Percentiles rank a stretch among this genome's conserved stretches.
Conservation (phyloP, 2,888 invertebrate genomes). For the Drosophila infuscata region DNA sequence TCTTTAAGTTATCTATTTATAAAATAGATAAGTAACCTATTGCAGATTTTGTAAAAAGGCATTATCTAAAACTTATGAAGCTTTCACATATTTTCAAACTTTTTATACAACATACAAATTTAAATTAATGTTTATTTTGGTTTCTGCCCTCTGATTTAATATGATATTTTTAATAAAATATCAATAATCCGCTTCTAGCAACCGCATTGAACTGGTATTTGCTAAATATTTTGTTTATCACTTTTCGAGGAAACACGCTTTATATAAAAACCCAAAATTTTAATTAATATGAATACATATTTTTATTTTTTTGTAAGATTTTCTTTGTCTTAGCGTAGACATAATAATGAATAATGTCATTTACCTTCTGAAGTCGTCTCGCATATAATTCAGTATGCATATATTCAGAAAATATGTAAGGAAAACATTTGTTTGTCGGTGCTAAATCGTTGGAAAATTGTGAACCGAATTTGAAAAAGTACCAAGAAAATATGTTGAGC, state of each 20-base stretch:
- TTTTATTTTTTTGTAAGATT: slow-evolving; percentile 8
- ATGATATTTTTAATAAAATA: neutral
- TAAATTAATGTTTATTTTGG: neutral
- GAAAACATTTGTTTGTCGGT: slow-evolving; percentile 56
- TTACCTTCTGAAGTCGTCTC: slow-evolving; percentile 25
- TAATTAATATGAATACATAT: neutral
- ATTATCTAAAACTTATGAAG: neutral
- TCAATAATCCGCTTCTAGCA: neutral
- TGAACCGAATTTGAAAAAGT: slow-evolving; percentile 15
- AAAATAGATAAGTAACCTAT: neutral
- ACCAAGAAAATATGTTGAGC: slow-evolving; percentile 10
- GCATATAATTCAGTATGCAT: slow-evolving; percentile 8
- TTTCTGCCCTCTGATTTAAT: neutral
- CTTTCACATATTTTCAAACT: neutral
- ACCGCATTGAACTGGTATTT: slow-evolving; percentile 35
- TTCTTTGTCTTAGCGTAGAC: slow-evolving; percentile 24
- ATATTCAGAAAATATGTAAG: slow-evolving; percentile 1
- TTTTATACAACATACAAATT: neutral
- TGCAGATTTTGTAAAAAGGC: neutral
- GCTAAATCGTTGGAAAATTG: slow-evolving; percentile 51
- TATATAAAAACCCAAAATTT: neutral
- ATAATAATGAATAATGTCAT: slow-evolving; percentile 33
- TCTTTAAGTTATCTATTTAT: neutral
- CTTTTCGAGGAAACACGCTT: slow-evolving; percentile 18
- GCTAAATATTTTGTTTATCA: slow-evolving; percentile 23